A percentile compares a stretch with the other conserved stretches of the same genome.
These are phyloP conservation scores for Hanleya hanleyi DNA, from an alignment of 2,888 invertebrate species.

Conservation along the genomic window DNA sequence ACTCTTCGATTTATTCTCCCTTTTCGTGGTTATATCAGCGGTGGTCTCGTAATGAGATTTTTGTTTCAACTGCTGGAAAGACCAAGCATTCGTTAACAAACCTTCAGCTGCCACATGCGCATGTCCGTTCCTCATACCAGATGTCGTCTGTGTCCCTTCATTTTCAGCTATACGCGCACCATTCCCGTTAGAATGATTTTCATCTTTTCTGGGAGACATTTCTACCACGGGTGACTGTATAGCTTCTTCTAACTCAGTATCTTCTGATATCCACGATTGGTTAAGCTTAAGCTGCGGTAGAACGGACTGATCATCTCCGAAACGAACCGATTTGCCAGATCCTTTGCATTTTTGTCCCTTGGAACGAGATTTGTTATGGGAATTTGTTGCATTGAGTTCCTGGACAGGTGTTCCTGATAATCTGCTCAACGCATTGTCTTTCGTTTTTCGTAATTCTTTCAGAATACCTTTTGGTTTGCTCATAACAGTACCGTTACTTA, in stretches of 20 bases:
- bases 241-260: background rate
- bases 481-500: too few species aligned
- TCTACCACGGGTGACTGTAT: background rate
- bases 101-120: background rate
- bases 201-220: background rate
- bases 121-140: too few species aligned
- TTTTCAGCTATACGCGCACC: background rate
- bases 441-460: background rate
- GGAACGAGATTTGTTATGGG: too few species aligned
- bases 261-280: background rate
- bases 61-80: background rate
- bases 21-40: background rate
- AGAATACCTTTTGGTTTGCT: background rate
- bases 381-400: too few species aligned
- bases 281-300: background rate
- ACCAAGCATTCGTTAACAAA: conserved; percentile 4
- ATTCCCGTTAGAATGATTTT: background rate
- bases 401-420: background rate
- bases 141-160: background rate
- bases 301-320: background rate
- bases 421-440: background rate
- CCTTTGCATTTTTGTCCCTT: background rate
- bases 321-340: background rate
- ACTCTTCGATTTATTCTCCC: background rate
- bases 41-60: background rate